A percentile compares a stretch with the other conserved stretches of the same genome.
Evolutionary conservation across 2,797 vertebrate genomes (phyloP).

Genomic region (Pampus argenteus): DNA sequence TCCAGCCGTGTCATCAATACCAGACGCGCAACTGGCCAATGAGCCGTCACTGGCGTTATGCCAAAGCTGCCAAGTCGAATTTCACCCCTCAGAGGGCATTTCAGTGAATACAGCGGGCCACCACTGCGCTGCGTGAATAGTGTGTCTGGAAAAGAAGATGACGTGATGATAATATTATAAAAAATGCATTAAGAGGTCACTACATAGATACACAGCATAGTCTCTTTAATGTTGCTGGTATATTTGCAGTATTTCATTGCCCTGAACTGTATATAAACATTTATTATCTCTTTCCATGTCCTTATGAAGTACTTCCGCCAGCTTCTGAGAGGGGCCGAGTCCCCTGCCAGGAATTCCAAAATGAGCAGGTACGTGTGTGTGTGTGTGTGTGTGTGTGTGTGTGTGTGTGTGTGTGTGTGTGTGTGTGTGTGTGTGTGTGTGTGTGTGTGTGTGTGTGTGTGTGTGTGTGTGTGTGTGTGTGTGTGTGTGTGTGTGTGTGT

Average conservation of each 20-base stretch:
- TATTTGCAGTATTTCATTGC: not conserved
- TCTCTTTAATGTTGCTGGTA: not conserved
- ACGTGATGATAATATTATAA: constrained; percentile 15
- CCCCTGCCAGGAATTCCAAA: constrained; percentile 94
- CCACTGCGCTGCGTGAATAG: constrained; percentile 43
- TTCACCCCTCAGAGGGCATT: constrained; percentile 68
- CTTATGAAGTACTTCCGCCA: constrained; percentile 93
- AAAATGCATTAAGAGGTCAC: not conserved
- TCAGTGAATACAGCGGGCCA: constrained; percentile 69
- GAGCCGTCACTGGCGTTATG: constrained; percentile 55
- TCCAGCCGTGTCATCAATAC: constrained; percentile 52
- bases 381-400: not conserved
- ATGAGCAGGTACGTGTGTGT: constrained; percentile 89
- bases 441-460: constrained; percentile 69
- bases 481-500: not conserved
- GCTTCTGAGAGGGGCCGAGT: constrained; percentile 95
- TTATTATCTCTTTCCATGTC: constrained; percentile 22
- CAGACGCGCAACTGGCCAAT: constrained; percentile 64
- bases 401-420: not conserved
- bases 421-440: not conserved
- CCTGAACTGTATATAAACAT: not conserved
- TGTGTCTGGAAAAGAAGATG: constrained; percentile 45
- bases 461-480: too few relatives aligned
- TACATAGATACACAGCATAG: not conserved
- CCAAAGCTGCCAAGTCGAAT: constrained; percentile 73